Evolutionary conservation across 1,140 invertebrate genomes (phyloP).

Genomic region (Trypoxylus dichotomus): DNA sequence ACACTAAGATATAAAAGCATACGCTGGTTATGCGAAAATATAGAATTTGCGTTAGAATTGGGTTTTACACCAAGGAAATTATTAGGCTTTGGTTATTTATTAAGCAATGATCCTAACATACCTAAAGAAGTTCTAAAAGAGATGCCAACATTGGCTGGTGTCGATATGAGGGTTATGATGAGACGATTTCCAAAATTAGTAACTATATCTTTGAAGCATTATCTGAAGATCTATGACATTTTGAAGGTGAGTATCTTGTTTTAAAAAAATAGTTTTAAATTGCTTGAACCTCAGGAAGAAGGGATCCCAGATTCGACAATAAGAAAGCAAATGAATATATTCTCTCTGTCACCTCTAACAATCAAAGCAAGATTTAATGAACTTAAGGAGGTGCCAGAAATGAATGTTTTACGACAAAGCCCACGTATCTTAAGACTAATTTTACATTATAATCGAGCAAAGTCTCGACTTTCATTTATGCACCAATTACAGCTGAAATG

Average conservation of each 20-base stretch:
- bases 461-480: conserved; percentile 55
- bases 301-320: conserved; percentile 54
- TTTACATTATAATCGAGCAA: conserved; percentile 53
- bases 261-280: too few relatives aligned
- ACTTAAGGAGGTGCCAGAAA: conserved; percentile 55
- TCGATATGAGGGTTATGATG: conserved; percentile 55
- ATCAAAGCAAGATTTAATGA: conserved; percentile 55
- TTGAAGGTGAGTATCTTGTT: conserved; percentile 44
- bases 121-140: conserved; percentile 55
- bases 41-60: conserved; percentile 51
- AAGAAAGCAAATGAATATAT: conserved; percentile 53
- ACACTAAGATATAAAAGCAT: conserved; percentile 57
- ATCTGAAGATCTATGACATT: conserved; percentile 54
- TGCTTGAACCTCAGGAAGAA: conserved; percentile 45
- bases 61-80: conserved; percentile 52
- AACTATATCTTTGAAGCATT: conserved; percentile 49
- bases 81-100: conserved; percentile 56
- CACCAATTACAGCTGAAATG: conserved; percentile 55
- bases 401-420: conserved; percentile 56
- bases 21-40: conserved; percentile 54
- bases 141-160: conserved; percentile 52
- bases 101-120: conserved; percentile 55
- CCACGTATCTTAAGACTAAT: conserved; percentile 59
- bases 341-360: conserved; percentile 52
- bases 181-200: conserved; percentile 56